These are phyloP conservation scores for Littorina saxatilis DNA, from an alignment of 1,140 invertebrate genomes.

Conservation along the genomic window DNA sequence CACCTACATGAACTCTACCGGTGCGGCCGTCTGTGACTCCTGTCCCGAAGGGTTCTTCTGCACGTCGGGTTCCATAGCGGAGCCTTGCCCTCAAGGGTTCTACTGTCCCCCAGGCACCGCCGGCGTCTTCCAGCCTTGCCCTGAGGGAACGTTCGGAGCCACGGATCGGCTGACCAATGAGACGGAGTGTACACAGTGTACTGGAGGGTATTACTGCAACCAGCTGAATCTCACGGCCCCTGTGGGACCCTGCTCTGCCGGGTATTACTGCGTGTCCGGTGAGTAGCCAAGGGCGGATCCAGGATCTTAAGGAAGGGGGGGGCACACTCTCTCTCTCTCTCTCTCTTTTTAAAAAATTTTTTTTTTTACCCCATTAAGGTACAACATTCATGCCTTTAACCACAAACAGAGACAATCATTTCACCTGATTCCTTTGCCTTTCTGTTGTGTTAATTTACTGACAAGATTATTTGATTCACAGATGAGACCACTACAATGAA, in stretches of 20 bases:
- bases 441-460: too few species aligned
- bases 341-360: too few species aligned
- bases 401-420: too few species aligned
- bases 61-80: constrained; percentile 57
- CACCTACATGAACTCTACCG: constrained; percentile 72
- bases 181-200: constrained; percentile 67
- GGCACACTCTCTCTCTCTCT: too few species aligned
- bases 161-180: constrained; percentile 59
- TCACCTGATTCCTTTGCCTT: too few species aligned
- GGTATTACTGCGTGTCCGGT: constrained; percentile 71
- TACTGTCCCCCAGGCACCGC: constrained; percentile 70
- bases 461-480: too few species aligned
- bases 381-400: not conserved
- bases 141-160: constrained; percentile 69
- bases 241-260: constrained; percentile 60
- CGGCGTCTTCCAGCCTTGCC: constrained; percentile 60
- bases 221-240: constrained; percentile 61
- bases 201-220: constrained; percentile 69
- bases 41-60: constrained; percentile 71
- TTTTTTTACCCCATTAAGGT: not conserved
- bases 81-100: constrained; percentile 70
- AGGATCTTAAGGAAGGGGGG: too few species aligned
- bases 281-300: too few species aligned
- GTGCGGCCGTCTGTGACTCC: constrained; percentile 60
- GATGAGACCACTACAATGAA: too few species aligned